These are phyloP conservation scores for Trachymyrmex septentrionalis DNA, from an alignment of 1,140 invertebrate species.

Conservation along the genomic window DNA sequence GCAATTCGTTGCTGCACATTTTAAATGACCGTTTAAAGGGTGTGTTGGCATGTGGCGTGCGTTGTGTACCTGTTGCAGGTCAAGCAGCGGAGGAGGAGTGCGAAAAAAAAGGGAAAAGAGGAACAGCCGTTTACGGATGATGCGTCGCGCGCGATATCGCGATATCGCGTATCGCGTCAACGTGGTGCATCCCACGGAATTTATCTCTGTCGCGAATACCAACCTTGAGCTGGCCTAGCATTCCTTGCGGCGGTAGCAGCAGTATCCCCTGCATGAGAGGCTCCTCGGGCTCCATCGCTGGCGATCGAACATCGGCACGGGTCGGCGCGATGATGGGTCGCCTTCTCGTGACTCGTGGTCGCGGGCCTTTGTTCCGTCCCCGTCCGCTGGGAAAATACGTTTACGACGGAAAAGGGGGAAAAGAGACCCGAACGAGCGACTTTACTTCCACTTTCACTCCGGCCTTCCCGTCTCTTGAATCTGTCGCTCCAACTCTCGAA, in stretches of 20 bases:
- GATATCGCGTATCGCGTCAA: slow-evolving; percentile 1
- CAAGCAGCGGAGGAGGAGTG: slow-evolving; percentile 23
- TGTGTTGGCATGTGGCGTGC: neutral
- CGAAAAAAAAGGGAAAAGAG: slow-evolving; percentile 74
- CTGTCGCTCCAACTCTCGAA: neutral
- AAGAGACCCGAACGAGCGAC: neutral
- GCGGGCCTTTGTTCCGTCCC: slow-evolving; percentile 1
- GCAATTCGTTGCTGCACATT: neutral
- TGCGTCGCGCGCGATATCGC: neutral
- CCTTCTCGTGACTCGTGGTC: slow-evolving; percentile 1
- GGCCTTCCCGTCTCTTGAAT: too few relatives aligned
- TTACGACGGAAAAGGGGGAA: neutral
- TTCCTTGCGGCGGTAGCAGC: slow-evolving; percentile 90
- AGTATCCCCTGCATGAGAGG: slow-evolving; percentile 90
- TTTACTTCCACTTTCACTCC: neutral
- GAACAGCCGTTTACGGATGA: slow-evolving; percentile 9
- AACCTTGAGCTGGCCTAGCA: slow-evolving; percentile 87
- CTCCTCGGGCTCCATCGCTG: slow-evolving; percentile 89
- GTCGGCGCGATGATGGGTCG: neutral
- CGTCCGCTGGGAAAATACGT: neutral
- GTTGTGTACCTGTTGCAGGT: neutral
- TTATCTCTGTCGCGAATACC: slow-evolving; percentile 43
- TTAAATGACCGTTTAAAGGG: neutral
- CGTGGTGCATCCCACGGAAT: neutral
- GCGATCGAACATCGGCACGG: slow-evolving; percentile 62